A percentile compares a stretch with the other conserved stretches of the same genome.
Evolutionary conservation across 2,888 invertebrate genomes (phyloP).

Genomic region (Dasysyrphus albostriatus): DNA sequence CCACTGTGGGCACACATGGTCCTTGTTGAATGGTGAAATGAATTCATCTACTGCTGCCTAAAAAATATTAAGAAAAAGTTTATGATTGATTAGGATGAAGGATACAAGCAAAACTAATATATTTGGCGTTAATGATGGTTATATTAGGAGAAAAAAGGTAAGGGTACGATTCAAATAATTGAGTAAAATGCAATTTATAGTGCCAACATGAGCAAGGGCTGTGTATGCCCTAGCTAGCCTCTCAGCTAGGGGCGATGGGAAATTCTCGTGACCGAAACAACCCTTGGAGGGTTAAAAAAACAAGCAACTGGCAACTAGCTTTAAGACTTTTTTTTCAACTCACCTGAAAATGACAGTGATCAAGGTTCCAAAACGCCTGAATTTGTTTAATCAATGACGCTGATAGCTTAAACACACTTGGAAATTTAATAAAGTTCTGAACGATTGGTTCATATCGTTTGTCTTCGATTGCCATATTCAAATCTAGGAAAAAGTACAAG

Average conservation of each 20-base stretch:
- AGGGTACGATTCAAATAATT: too few relatives aligned
- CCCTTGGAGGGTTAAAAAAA: too few relatives aligned
- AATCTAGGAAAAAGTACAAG: constrained; percentile 92
- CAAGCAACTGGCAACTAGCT: too few relatives aligned
- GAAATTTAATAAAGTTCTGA: constrained; percentile 90
- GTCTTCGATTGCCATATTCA: constrained; percentile 89
- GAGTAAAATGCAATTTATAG: too few relatives aligned
- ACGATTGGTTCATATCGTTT: constrained; percentile 86
- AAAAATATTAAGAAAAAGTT: background rate
- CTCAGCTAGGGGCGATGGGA: too few relatives aligned
- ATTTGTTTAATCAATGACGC: constrained; percentile 91
- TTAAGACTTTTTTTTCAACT: constrained; percentile 78
- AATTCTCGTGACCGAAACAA: too few relatives aligned
- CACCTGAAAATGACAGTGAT: constrained; percentile 93
- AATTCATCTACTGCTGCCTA: constrained; percentile 80
- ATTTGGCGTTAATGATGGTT: too few relatives aligned
- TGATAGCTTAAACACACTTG: constrained; percentile 90
- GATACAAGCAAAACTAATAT: background rate
- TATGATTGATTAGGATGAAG: too few relatives aligned
- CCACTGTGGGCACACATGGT: constrained; percentile 79
- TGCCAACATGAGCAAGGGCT: too few relatives aligned
- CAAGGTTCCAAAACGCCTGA: constrained; percentile 95
- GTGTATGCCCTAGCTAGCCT: too few relatives aligned
- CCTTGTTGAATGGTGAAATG: constrained; percentile 80
- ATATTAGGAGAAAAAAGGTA: too few relatives aligned